Evolutionary conservation across 2,113 vertebrate genomes (phyloP), one percentile per base, ranked within the genome.

Genomic region (Eira barbara): DNA sequence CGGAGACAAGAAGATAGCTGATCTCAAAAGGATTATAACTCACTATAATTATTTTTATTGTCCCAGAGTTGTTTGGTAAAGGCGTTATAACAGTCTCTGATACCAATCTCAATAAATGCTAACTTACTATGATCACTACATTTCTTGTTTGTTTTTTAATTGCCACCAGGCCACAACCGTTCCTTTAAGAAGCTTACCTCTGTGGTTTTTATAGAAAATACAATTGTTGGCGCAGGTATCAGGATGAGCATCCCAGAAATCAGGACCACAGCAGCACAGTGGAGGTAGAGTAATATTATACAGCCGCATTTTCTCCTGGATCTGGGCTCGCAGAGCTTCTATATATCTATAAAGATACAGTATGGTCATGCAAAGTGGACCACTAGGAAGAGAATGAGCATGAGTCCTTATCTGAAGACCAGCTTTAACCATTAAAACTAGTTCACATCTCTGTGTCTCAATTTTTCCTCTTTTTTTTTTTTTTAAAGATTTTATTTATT

Each of bases 211-310:
- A 98, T 99, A 99, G 98, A 99, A 99, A 90, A 99, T 18, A 1
- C 99, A 99, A 98, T 99, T 99, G 98, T 99, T 99, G 55, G 99
- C 99, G 1, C 99, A 99, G 71, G 99, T 99, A 69, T 99, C 99
- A 0, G 99, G 99, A 95, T 99, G 99, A 20, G 99, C 99, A 91
- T 99, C 99, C 99, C 99, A 99, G 98, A 99, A 99, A 61, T 99
- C 98, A 0, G 99, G 97, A 0, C 99, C 99, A 31, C 99, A 99
- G 98, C 98, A 99, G 98, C 99, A 99, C 27, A 99, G 98, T 0
- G 99, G 99, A 52, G 99, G 99, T 57, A 99, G 98, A 4, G 99
- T 98, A 0, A 99, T 97, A 84, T 99, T 99, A 36, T 91, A 97
- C 7, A 99, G 97, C 80, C 98, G 89, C 57, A 99, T 98, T 81